These are phyloP conservation scores for Erythrocercus mccallii DNA, from an alignment of 2,113 vertebrate genomes.

Conservation along the genomic window DNA sequence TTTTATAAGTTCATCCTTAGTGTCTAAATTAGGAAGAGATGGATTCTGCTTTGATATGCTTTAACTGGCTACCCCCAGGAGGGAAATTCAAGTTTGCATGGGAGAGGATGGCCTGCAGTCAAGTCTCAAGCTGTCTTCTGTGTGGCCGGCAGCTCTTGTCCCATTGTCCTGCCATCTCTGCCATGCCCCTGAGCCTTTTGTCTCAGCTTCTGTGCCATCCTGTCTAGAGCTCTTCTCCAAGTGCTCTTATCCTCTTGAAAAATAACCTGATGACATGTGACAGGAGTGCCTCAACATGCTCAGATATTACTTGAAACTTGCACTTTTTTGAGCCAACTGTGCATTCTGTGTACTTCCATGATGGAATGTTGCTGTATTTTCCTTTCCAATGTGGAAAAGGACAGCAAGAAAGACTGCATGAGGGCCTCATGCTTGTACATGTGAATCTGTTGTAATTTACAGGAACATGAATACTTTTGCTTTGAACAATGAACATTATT, in stretches of 20 bases:
- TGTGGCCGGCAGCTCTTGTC: background rate
- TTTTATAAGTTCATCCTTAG: background rate
- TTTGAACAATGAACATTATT: background rate
- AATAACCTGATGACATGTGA: background rate
- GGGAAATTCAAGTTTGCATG: background rate
- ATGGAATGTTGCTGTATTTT: background rate
- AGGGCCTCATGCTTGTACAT: background rate
- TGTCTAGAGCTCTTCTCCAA: background rate
- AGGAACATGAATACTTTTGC: background rate
- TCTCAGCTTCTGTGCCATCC: background rate
- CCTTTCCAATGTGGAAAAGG: fast-evolving
- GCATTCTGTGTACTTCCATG: fast-evolving
- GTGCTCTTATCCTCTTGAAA: background rate
- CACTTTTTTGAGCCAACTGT: background rate
- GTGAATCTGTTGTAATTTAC: background rate
- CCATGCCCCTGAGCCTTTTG: background rate
- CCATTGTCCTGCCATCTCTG: background rate
- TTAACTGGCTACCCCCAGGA: background rate
- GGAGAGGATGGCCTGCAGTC: background rate
- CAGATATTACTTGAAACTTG: background rate
- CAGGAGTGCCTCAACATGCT: background rate
- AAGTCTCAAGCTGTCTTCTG: background rate
- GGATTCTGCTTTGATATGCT: background rate
- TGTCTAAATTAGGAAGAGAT: background rate
- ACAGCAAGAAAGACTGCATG: background rate